These are phyloP conservation scores for Gnatocerus cornutus DNA, from an alignment of 2,888 invertebrate species.

Conservation along the genomic window DNA sequence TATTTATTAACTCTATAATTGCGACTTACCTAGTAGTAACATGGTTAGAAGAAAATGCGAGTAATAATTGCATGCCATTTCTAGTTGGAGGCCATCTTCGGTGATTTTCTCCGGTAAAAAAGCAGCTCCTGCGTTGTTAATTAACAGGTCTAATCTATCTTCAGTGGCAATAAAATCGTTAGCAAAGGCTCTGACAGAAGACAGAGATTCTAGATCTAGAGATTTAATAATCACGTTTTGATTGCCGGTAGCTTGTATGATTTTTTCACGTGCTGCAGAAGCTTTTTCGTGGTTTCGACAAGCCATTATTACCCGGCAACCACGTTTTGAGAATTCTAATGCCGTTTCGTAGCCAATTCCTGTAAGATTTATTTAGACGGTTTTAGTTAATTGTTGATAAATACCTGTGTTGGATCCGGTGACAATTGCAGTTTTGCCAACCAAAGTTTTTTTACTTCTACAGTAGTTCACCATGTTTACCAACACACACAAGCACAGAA, in stretches of 20 bases:
- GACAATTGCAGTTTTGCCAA: conserved; percentile 48
- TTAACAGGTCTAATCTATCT: conserved; percentile 65
- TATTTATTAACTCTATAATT: not conserved
- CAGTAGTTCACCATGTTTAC: conserved; percentile 32
- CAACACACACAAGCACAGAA: too few species aligned
- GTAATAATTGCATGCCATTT: conserved; percentile 72
- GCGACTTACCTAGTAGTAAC: conserved; percentile 65
- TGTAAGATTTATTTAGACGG: conserved; percentile 20
- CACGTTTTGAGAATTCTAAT: conserved; percentile 67
- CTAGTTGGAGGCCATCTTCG: conserved; percentile 71
- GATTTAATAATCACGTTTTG: conserved; percentile 57
- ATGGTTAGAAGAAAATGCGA: conserved; percentile 74
- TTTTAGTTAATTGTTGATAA: not conserved
- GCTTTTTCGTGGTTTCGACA: conserved; percentile 67
- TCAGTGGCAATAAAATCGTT: conserved; percentile 65
- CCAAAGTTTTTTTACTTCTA: conserved; percentile 46
- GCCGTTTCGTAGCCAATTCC: conserved; percentile 66
- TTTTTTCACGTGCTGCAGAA: conserved; percentile 45
- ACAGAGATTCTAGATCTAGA: conserved; percentile 59
- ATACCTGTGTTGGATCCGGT: conserved; percentile 52
- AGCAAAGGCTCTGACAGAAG: conserved; percentile 69
- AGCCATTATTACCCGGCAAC: conserved; percentile 71
- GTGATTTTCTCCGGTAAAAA: conserved; percentile 59
- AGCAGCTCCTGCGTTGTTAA: conserved; percentile 69
- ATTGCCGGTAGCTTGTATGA: conserved; percentile 54